phyloP scores from a whole-genome alignment of 2,113 vertebrate species.

The Excalfactoria chinensis region DNA sequence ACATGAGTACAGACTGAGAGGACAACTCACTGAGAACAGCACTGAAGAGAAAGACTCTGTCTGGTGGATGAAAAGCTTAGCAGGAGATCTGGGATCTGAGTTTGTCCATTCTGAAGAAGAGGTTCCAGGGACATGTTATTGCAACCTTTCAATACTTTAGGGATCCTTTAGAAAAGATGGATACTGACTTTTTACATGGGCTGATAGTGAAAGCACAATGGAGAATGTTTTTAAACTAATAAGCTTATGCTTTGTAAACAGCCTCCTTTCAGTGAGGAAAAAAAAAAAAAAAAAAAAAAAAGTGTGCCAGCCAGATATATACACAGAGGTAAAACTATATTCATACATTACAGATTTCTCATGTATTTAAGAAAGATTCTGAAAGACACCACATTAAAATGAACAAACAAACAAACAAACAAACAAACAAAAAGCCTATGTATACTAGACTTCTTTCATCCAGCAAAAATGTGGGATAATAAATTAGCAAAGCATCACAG shows the following conservation, averaged over 20 bases:
- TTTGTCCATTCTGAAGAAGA: neutral
- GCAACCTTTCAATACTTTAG: neutral
- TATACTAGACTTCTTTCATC: neutral
- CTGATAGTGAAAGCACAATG: neutral
- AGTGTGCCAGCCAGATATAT: no score
- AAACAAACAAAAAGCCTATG: no score
- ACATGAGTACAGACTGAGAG: neutral
- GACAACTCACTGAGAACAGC: neutral
- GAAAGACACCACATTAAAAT: neutral
- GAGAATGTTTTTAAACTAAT: neutral
- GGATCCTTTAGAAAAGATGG: neutral
- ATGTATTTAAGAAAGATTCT: neutral
- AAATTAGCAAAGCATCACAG: neutral
- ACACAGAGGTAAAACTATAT: neutral
- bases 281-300: neutral
- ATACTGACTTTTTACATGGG: neutral
- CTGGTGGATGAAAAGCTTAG: neutral
- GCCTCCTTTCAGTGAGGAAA: neutral
- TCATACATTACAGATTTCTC: neutral
- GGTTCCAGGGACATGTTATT: neutral
- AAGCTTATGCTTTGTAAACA: neutral
- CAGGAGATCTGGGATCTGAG: neutral
- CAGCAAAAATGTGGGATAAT: neutral
- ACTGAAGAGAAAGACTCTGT: neutral
- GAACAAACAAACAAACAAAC: no score